Evolutionary conservation across 2,797 vertebrate species (phyloP), one percentile per base, ranked within the genome.

Genomic region (Todus mexicanus): DNA sequence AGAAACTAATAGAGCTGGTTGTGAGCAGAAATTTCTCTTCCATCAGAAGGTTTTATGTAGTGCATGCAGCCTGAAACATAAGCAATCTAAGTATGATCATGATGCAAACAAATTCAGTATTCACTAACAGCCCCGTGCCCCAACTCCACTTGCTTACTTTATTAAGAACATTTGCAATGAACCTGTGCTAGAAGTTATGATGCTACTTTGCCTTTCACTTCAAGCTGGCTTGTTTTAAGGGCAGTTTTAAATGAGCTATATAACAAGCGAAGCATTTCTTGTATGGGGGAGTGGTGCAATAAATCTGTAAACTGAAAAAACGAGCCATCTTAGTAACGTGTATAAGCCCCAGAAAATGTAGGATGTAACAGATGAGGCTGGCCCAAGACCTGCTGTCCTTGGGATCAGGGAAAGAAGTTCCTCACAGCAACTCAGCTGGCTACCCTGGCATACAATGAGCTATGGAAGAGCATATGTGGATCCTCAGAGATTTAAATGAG

Each of bases 381-480:
- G 9, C 68, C 48, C 11, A 27, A 59, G 48, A 56, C n/a, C 19
- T 73, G 10, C 15, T 78, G 1, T 64, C 20, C 13, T 26, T 72
- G 12, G 16, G 11, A 60, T 74, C 22, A 74, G 33, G 14, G 29
- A 76, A 83, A 11, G 10, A 70, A 25, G 15, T 50, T 17, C 38
- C 9, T 54, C 0, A 1, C 26, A 59, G 21, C 25, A 21, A 75
- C 26, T 84, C 26, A 6, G 15, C 10, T 88, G 33, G 9, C 17
- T 84, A 6, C 4, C 5, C 9, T 81, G 73, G 14, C 27, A 35
- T 56, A 38, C 0, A 0, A 18, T 23, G 61, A 77, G 22, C n/a
- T 64, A 33, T 0, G 25, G 7, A 77, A 48, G 14, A 48, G 26
- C 1, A 2, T 59, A 17, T 15, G 7, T 77, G 37, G 74, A 57